Conservation (phyloP, 2,113 vertebrate species). For the Scalopus aquaticus region DNA sequence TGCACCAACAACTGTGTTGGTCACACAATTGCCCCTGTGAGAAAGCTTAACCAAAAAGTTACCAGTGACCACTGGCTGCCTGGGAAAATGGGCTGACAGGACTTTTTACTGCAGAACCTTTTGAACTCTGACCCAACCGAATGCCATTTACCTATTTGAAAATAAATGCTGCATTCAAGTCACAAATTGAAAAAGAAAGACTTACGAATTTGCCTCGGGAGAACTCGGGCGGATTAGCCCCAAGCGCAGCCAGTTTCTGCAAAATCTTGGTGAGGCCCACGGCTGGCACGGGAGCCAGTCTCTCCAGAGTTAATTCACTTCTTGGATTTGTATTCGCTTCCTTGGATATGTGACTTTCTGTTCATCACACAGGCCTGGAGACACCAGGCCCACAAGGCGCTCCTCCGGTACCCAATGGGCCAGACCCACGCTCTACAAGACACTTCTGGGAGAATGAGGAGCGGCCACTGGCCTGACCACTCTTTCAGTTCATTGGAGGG, state of each 20-base stretch:
- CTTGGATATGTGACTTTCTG: background rate
- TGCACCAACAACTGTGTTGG: background rate
- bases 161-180: background rate
- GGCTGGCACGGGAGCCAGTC: background rate
- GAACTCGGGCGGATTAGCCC: background rate
- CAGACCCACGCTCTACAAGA: background rate
- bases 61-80: background rate
- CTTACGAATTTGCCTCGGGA: background rate
- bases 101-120: background rate
- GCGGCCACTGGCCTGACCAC: background rate
- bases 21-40: background rate
- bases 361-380: background rate
- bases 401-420: background rate
- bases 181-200: background rate
- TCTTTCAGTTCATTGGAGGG: background rate
- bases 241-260: background rate
- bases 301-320: background rate
- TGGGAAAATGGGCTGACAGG: accelerated
- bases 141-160: background rate
- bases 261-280: background rate
- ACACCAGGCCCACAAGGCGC: background rate
- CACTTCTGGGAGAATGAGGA: background rate
- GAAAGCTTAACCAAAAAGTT: background rate
- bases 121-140: background rate
- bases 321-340: accelerated